phyloP scores from a whole-genome alignment of 2,888 invertebrate genomes.

The Euspilapteryx auroguttella region DNA sequence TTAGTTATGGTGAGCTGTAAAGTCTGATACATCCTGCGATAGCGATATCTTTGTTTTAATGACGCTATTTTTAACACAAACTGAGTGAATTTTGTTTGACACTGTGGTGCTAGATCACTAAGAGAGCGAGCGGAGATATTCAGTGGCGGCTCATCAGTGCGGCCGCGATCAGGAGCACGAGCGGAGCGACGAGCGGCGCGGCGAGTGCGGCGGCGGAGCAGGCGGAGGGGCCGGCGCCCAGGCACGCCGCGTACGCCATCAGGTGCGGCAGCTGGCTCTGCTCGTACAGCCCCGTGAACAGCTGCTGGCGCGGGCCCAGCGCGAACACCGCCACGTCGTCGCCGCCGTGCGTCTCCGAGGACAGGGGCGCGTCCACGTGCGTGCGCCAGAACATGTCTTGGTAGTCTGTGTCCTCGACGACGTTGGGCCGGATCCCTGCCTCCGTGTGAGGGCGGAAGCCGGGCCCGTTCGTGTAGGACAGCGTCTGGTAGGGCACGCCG shows the following conservation, averaged over 20 bases:
- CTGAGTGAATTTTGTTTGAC: too few relatives aligned
- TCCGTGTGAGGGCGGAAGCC: conserved; percentile 35
- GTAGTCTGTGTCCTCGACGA: conserved; percentile 22
- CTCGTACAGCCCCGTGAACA: conserved; percentile 76
- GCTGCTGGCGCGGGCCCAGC: conserved; percentile 70
- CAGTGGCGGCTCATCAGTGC: neutral
- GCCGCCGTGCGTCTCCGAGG: conserved; percentile 71
- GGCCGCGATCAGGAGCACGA: neutral
- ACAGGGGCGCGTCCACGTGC: conserved; percentile 56
- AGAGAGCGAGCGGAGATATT: neutral
- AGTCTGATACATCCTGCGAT: too few relatives aligned
- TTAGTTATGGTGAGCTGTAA: too few relatives aligned
- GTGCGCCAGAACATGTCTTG: conserved; percentile 14
- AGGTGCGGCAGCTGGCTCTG: conserved; percentile 78
- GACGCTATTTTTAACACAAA: too few relatives aligned
- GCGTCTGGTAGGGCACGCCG: conserved; percentile 58
- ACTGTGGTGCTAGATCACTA: too few relatives aligned
- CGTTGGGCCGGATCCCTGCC: conserved; percentile 41
- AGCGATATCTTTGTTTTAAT: too few relatives aligned
- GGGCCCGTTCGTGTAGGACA: conserved; percentile 68
- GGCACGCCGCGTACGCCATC: conserved; percentile 70
- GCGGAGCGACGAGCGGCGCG: neutral
- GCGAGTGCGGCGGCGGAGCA: conserved; percentile 15
- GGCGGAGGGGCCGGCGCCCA: conserved; percentile 56
- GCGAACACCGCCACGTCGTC: conserved; percentile 80